Evolutionary conservation across 2,888 invertebrate genomes (phyloP).

Genomic region (Acrocyrtus sp.): DNA sequence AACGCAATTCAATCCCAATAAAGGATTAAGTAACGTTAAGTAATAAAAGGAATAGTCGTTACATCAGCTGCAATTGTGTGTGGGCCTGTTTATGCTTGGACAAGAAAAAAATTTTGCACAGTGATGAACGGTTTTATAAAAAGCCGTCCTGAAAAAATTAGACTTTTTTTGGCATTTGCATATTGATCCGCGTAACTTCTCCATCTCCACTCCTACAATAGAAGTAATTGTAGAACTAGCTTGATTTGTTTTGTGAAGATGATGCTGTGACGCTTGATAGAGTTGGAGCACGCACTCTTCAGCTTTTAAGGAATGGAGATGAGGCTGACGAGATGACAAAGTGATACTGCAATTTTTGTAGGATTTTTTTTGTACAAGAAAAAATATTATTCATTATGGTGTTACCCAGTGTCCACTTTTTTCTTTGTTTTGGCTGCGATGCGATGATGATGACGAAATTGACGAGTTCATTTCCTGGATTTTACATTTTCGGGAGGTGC

Average conservation of each 20-base stretch:
- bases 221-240: no score
- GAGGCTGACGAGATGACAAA: background rate
- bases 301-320: background rate
- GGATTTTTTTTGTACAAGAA: background rate
- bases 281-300: no score
- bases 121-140: background rate
- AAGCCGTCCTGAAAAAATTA: no score
- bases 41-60: background rate
- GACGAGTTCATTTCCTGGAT: background rate
- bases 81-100: no score
- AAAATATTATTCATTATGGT: no score
- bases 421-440: background rate
- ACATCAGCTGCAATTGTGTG: background rate
- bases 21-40: background rate
- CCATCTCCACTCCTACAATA: background rate
- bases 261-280: background rate
- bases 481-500: no score
- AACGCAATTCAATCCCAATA: background rate
- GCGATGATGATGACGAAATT: background rate
- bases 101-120: background rate
- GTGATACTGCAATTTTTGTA: background rate
- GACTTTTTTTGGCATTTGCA: no score
- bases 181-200: no score
- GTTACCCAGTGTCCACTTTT: background rate
- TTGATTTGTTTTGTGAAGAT: background rate